These are phyloP conservation scores for Monochamus alternatus DNA, from an alignment of 2,888 invertebrate species.

Conservation along the genomic window DNA sequence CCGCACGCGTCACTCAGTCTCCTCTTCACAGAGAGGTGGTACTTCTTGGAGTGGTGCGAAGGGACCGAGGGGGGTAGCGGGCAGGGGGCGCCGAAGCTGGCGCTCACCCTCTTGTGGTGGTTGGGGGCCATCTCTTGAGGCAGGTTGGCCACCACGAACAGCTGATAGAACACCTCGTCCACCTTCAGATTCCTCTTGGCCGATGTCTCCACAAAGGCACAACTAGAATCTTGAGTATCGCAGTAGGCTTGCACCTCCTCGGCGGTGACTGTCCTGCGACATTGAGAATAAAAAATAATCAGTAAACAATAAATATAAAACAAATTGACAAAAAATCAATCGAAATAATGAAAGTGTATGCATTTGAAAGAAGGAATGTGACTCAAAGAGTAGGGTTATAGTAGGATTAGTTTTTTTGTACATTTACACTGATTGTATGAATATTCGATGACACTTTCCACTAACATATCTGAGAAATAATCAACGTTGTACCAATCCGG, in stretches of 20 bases:
- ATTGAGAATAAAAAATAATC: too few relatives aligned
- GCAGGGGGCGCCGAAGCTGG: slow-evolving; percentile 84
- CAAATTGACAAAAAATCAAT: too few relatives aligned
- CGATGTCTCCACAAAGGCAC: slow-evolving; percentile 87
- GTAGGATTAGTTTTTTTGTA: neutral
- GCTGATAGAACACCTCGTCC: slow-evolving; percentile 88
- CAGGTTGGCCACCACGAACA: slow-evolving; percentile 87
- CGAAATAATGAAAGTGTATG: too few relatives aligned
- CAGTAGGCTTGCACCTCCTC: slow-evolving; percentile 87
- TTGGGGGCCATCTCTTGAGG: slow-evolving; percentile 93
- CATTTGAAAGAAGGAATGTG: neutral
- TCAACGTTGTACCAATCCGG: too few relatives aligned
- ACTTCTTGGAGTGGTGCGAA: slow-evolving; percentile 80
- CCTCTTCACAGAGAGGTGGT: slow-evolving; percentile 86
- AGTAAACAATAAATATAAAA: too few relatives aligned
- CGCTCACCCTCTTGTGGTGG: slow-evolving; percentile 86
- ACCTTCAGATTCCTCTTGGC: slow-evolving; percentile 87
- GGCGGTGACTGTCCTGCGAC: slow-evolving; percentile 79
- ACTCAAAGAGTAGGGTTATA: neutral
- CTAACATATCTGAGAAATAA: too few relatives aligned
- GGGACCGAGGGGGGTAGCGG: slow-evolving; percentile 80
- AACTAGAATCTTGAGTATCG: slow-evolving; percentile 82
- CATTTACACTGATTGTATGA: neutral
- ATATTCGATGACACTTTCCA: too few relatives aligned
- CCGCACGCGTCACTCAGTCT: slow-evolving; percentile 91